Conservation (phyloP, 2,888 invertebrate species). For the Apoda limacodes region DNA sequence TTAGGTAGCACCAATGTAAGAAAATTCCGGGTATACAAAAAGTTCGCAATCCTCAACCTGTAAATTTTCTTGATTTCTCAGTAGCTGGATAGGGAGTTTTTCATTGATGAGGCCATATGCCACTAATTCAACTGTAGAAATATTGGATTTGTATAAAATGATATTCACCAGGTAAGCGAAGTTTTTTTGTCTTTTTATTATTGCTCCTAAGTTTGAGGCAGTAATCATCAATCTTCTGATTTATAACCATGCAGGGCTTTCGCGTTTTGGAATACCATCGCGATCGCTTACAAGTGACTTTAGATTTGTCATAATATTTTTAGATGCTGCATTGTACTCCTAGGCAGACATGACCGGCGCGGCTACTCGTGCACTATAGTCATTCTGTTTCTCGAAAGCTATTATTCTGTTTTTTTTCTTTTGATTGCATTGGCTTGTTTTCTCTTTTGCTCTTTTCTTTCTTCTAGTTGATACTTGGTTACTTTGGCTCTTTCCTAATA, state of each 20-base stretch:
- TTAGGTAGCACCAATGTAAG: conserved; percentile 17
- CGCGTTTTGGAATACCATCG: conserved; percentile 3
- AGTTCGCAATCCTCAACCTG: conserved; percentile 17
- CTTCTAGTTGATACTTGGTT: conserved; percentile 1
- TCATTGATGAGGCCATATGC: conserved; percentile 16
- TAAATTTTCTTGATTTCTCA: conserved; percentile 11
- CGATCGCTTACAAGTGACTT: no score
- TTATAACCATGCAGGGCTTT: conserved; percentile 16
- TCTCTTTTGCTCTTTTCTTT: background rate
- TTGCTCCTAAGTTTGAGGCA: conserved; percentile 15
- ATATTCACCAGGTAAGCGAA: conserved; percentile 17
- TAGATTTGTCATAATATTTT: conserved; percentile 4
- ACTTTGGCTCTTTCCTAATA: conserved; percentile 1
- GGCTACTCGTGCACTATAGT: conserved; percentile 4
- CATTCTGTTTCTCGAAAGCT: conserved; percentile 2
- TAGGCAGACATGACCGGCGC: conserved; percentile 2
- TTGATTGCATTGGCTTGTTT: background rate
- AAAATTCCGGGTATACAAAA: conserved; percentile 16
- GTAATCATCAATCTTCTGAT: conserved; percentile 13
- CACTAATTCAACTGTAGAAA: conserved; percentile 12
- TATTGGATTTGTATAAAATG: conserved; percentile 16
- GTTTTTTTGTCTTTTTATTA: conserved; percentile 1
- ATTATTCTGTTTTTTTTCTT: conserved; percentile 1
- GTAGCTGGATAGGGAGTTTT: conserved; percentile 8
- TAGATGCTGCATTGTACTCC: background rate